Conservation (phyloP, 2,888 invertebrate species). For the Drosophila ochracea region DNA sequence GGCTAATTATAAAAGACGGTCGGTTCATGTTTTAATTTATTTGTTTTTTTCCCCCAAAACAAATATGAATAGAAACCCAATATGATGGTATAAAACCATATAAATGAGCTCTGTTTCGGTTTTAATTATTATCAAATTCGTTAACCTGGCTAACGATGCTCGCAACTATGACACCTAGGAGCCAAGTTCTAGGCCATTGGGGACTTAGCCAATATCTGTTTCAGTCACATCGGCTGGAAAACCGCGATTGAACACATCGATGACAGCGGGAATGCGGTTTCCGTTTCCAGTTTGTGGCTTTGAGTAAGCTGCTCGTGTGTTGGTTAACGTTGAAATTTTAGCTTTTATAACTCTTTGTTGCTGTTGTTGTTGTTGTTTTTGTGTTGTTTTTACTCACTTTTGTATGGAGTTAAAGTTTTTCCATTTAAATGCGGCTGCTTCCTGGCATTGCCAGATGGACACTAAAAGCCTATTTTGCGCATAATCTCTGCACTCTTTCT, state of each 20-base stretch:
- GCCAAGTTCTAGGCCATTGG: not conserved
- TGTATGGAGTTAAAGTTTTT: constrained; percentile 54
- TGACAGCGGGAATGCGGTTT: constrained; percentile 47
- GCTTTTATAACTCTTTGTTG: constrained; percentile 6
- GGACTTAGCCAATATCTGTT: not conserved
- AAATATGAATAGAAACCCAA: not conserved
- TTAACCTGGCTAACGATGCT: not conserved
- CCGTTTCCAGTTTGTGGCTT: constrained; percentile 45
- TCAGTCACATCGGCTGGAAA: constrained; percentile 1
- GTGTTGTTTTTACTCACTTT: constrained; percentile 26
- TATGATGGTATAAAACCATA: no score
- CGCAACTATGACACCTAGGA: not conserved
- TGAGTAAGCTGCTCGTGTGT: constrained; percentile 40
- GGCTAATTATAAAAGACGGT: no score
- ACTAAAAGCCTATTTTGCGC: constrained; percentile 1
- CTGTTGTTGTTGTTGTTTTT: constrained; percentile 13
- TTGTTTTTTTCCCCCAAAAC: not conserved
- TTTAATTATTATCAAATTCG: not conserved
- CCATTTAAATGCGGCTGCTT: constrained; percentile 66
- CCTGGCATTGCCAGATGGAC: constrained; percentile 34
- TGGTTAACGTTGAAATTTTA: constrained; percentile 37
- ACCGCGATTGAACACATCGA: constrained; percentile 27
- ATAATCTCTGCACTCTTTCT: constrained; percentile 1
- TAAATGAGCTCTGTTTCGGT: not conserved
- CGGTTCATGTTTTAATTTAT: not conserved